These are phyloP conservation scores for Coelinius sp. DNA, from an alignment of 2,888 invertebrate species.

Conservation along the genomic window DNA sequence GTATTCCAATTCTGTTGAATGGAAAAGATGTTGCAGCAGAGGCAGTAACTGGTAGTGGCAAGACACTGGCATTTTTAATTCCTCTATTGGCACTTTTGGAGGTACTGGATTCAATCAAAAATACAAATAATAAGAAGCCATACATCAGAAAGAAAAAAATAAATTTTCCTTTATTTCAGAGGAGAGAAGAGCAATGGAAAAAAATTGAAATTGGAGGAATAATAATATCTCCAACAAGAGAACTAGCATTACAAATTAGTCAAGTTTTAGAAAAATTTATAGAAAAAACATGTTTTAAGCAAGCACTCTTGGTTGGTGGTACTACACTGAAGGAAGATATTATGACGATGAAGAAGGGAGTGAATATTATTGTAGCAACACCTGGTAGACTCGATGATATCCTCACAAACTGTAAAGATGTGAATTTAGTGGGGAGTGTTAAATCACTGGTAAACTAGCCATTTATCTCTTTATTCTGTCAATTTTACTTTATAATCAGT, in stretches of 20 bases:
- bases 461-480: background rate
- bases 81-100: constrained; percentile 90
- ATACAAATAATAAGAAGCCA: no score
- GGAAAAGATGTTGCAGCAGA: constrained; percentile 98
- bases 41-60: constrained; percentile 98
- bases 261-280: constrained; percentile 75
- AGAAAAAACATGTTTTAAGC: constrained; percentile 71
- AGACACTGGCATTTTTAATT: constrained; percentile 95
- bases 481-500: constrained; percentile 1
- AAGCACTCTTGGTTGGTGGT: constrained; percentile 86
- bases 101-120: constrained; percentile 54
- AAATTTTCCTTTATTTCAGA: constrained; percentile 67
- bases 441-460: constrained; percentile 80
- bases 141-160: background rate
- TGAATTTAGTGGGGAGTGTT: constrained; percentile 80
- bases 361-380: constrained; percentile 92
- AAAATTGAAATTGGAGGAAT: constrained; percentile 88
- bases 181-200: constrained; percentile 77
- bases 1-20: constrained; percentile 88
- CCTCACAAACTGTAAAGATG: constrained; percentile 78
- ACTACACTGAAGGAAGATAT: constrained; percentile 84
- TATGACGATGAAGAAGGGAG: constrained; percentile 78
- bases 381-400: constrained; percentile 95
- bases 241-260: constrained; percentile 91
- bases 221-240: constrained; percentile 95